Evolutionary conservation across 2,113 vertebrate genomes (phyloP).

Genomic region (Chloroceryle aenea): DNA sequence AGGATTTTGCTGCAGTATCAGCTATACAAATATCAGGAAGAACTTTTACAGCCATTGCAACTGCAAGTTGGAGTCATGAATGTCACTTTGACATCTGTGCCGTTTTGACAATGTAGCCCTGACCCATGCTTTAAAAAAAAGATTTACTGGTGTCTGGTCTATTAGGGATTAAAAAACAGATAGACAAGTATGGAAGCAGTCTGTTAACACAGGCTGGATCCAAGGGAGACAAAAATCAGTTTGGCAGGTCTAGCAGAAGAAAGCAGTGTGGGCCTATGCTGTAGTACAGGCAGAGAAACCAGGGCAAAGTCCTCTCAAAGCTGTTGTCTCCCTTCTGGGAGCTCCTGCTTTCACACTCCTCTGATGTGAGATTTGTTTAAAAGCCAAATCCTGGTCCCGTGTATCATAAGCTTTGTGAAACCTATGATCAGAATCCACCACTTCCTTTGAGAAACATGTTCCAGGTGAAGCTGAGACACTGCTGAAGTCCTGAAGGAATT

Average conservation of each 20-base stretch:
- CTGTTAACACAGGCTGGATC: background rate
- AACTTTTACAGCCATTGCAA: background rate
- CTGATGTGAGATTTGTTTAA: background rate
- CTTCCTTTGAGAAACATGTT: background rate
- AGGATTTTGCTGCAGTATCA: constrained; percentile 7
- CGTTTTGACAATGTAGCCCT: background rate
- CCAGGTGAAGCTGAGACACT: background rate
- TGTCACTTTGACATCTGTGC: background rate
- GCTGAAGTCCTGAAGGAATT: background rate
- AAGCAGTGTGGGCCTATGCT: fast-evolving
- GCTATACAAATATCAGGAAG: background rate
- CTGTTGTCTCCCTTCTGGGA: background rate
- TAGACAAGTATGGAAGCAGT: background rate
- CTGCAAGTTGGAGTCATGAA: background rate
- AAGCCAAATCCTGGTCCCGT: background rate
- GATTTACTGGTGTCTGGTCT: background rate
- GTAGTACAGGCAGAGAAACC: background rate
- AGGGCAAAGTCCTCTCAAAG: background rate
- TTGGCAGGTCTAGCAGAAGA: background rate
- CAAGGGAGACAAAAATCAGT: background rate
- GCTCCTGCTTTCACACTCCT: background rate
- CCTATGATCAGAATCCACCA: background rate
- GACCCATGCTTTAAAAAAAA: background rate
- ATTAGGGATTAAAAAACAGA: background rate
- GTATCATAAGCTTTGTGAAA: background rate